Evolutionary conservation across 1,140 invertebrate genomes (phyloP).

Genomic region (Pseudomyrmex gracilis): DNA sequence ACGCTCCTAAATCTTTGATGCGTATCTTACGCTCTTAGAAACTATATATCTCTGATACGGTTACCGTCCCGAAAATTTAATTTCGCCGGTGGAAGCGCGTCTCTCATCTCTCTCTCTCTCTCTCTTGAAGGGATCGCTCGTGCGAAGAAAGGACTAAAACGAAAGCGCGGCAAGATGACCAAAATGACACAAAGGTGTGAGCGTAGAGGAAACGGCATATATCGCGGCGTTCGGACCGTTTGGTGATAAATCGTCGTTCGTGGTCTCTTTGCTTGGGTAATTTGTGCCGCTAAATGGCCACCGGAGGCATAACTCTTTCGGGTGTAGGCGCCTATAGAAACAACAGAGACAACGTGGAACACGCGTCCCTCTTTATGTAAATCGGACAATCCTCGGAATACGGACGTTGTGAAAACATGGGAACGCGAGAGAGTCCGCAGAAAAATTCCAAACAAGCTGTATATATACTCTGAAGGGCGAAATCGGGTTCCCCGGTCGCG

Average conservation of each 20-base stretch:
- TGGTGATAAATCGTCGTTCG: slow-evolving; percentile 69
- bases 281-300: slow-evolving; percentile 73
- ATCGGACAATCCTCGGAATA: slow-evolving; percentile 48
- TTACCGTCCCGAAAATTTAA: slow-evolving; percentile 31
- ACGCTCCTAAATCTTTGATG: not conserved
- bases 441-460: not conserved
- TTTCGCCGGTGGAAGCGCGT: slow-evolving; percentile 35
- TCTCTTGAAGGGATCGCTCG: slow-evolving; percentile 26
- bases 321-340: slow-evolving; percentile 61
- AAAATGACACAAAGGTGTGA: slow-evolving; percentile 39
- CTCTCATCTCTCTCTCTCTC: not conserved
- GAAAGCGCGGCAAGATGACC: slow-evolving; percentile 27
- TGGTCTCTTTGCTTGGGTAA: slow-evolving; percentile 71
- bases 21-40: not conserved
- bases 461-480: not conserved
- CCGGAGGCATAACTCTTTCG: slow-evolving; percentile 67
- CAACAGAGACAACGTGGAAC: slow-evolving; percentile 67
- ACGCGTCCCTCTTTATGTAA: slow-evolving; percentile 70
- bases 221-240: slow-evolving; percentile 10
- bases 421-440: not conserved
- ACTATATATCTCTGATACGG: not conserved
- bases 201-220: slow-evolving; percentile 54
- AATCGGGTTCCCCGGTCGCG: not conserved
- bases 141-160: slow-evolving; percentile 22
- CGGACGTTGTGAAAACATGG: not conserved